Conservation (phyloP, 2,888 invertebrate genomes). For the Hedya salicella region DNA sequence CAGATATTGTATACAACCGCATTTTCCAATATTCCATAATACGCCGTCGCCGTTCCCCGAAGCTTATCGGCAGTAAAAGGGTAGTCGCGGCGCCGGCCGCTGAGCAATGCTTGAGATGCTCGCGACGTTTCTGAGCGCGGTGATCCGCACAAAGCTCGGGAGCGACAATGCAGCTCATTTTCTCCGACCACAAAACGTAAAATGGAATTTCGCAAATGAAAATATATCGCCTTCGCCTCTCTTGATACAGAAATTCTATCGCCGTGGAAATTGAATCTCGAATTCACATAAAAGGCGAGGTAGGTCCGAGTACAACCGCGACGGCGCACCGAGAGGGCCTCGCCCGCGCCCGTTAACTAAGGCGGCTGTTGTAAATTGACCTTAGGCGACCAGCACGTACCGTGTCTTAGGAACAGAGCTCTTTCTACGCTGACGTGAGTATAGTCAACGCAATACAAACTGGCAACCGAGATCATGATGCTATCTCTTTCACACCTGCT, state of each 20-base stretch:
- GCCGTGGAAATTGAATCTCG: slow-evolving; percentile 16
- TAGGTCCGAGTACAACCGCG: background rate
- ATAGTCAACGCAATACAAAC: no score
- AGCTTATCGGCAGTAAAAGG: slow-evolving; percentile 13
- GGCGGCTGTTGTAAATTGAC: background rate
- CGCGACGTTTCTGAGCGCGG: slow-evolving; percentile 14
- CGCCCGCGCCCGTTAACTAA: background rate
- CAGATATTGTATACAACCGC: background rate
- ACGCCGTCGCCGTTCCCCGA: background rate
- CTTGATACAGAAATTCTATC: slow-evolving; percentile 23
- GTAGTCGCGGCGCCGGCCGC: background rate
- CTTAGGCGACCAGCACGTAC: no score
- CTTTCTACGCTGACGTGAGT: no score
- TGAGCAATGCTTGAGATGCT: background rate
- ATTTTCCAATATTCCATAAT: slow-evolving; percentile 13
- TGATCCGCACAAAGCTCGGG: background rate
- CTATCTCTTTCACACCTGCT: no score
- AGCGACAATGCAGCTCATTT: slow-evolving; percentile 4
- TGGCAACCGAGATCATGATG: no score
- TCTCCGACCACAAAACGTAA: background rate
- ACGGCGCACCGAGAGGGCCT: background rate
- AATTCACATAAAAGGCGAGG: background rate
- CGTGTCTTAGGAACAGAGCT: no score
- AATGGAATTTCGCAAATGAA: slow-evolving; percentile 22
- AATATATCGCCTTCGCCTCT: background rate